Percentiles rank a stretch among this genome's conserved stretches.
Conservation (phyloP, 2,113 vertebrate genomes). For the Corythoichthys intestinalis region DNA sequence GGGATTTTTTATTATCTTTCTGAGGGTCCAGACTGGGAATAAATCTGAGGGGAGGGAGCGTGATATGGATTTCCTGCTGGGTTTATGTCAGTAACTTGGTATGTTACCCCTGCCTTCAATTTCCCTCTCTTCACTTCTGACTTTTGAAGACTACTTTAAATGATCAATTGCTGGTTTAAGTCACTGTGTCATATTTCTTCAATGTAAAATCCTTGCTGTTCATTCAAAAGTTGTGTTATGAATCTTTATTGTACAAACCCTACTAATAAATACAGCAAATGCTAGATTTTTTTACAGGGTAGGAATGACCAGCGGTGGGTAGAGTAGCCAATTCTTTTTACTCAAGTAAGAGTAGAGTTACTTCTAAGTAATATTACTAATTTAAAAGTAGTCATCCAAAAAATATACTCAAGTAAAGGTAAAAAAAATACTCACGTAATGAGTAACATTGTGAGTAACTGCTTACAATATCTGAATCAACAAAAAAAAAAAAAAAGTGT, state of each 20-base stretch:
- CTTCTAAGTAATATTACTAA: too few relatives aligned
- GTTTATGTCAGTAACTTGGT: constrained; percentile 14
- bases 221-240: neutral
- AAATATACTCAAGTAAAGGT: too few relatives aligned
- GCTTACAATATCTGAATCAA: too few relatives aligned
- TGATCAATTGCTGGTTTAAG: neutral
- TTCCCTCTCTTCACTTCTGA: neutral
- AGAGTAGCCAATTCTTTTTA: too few relatives aligned
- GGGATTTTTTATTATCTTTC: constrained; percentile 10
- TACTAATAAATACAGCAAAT: too few relatives aligned
- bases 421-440: too few relatives aligned
- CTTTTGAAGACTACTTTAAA: neutral
- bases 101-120: constrained; percentile 1
- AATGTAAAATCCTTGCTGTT: neutral
- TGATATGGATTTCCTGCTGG: constrained; percentile 12
- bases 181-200: neutral
- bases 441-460: too few relatives aligned
- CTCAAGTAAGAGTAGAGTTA: too few relatives aligned
- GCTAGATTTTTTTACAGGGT: too few relatives aligned
- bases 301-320: too few relatives aligned
- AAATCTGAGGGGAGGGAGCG: constrained; percentile 3
- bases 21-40: constrained; percentile 26
- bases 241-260: neutral
- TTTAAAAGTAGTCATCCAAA: too few relatives aligned
- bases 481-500: too few relatives aligned